These are phyloP conservation scores for Drosophila pruinosa DNA, from an alignment of 1,140 invertebrate species.

Conservation along the genomic window DNA sequence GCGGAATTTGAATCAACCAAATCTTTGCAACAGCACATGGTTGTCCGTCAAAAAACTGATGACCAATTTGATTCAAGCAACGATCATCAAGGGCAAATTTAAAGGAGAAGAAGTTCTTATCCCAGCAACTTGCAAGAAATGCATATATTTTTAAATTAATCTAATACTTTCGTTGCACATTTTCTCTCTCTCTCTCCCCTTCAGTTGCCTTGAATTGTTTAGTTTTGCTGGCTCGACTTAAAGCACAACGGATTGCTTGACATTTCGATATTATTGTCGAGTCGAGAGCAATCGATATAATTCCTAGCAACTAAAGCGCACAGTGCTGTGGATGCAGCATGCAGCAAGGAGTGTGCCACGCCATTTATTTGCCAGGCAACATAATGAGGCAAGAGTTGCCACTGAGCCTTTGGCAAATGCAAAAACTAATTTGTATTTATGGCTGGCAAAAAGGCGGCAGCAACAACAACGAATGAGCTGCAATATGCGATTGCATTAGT, in stretches of 20 bases:
- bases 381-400: conserved; percentile 24
- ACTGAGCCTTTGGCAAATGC: conserved; percentile 19
- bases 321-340: neutral
- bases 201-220: too few species aligned
- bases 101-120: too few species aligned
- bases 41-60: too few species aligned
- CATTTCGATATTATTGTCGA: neutral
- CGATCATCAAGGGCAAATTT: too few species aligned
- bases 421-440: conserved; percentile 72
- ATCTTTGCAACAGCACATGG: too few species aligned
- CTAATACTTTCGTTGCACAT: too few species aligned
- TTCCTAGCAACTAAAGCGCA: neutral
- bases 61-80: too few species aligned
- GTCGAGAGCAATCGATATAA: neutral
- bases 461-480: too few species aligned
- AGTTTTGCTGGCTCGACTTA: too few species aligned
- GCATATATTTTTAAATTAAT: too few species aligned
- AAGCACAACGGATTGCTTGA: neutral
- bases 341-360: neutral
- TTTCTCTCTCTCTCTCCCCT: neutral
- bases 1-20: too few species aligned
- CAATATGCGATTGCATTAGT: conserved; percentile 71
- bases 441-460: conserved; percentile 24
- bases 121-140: too few species aligned
- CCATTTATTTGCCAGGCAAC: conserved; percentile 8